Percentiles rank a stretch among this genome's conserved stretches.
Evolutionary conservation across 2,797 vertebrate species (phyloP).

Genomic region (Cryptoprocta ferox): DNA sequence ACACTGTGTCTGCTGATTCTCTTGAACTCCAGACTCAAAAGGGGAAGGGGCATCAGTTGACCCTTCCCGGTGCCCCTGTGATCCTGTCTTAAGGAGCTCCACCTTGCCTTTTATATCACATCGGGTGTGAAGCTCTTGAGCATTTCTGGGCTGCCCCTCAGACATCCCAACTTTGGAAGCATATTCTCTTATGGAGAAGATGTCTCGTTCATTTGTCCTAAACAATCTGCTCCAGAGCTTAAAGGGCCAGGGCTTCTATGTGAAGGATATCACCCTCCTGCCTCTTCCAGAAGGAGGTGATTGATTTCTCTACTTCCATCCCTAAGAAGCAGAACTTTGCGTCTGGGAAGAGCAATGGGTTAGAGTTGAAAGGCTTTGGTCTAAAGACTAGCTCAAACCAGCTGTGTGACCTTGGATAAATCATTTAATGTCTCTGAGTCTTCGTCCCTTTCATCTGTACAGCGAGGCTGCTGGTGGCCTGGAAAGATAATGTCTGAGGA

Average conservation of each 20-base stretch:
- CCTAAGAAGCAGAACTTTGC: neutral
- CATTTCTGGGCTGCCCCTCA: neutral
- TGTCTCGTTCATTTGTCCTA: neutral
- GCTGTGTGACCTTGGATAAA: neutral
- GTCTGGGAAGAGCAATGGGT: neutral
- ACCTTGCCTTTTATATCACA: neutral
- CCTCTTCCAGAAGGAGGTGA: neutral
- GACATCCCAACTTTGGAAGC: neutral
- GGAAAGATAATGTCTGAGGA: neutral
- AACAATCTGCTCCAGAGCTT: neutral
- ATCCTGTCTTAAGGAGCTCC: neutral
- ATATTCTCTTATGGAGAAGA: neutral
- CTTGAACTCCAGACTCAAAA: neutral
- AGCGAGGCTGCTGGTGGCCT: neutral
- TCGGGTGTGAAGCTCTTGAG: neutral
- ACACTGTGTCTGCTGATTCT: neutral
- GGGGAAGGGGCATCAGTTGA: neutral
- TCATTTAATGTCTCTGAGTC: neutral
- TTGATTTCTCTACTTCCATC: neutral
- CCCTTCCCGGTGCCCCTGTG: rapidly evolving
- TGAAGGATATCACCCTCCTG: neutral
- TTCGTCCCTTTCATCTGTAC: neutral
- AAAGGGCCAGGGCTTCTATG: neutral
- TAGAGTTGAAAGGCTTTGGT: neutral
- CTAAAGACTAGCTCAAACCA: neutral